phyloP scores from a whole-genome alignment of 2,888 invertebrate genomes.

The Mythimna lalbum region DNA sequence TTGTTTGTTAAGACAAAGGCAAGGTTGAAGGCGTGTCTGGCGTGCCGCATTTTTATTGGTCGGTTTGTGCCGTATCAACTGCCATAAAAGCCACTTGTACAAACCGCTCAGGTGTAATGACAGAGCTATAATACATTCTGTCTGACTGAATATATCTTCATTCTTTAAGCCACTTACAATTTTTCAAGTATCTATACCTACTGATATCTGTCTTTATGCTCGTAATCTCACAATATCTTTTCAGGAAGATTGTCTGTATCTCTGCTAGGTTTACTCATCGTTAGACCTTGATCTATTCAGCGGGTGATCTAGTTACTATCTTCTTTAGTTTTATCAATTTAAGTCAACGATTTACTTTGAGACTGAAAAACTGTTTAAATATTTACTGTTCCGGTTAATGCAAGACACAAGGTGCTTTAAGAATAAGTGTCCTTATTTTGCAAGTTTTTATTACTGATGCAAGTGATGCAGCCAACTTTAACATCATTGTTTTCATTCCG shows the following conservation, averaged over 20 bases:
- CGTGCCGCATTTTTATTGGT: constrained; percentile 59
- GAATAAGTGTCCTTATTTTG: constrained; percentile 3
- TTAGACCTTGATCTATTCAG: constrained; percentile 53
- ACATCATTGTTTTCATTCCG: not conserved
- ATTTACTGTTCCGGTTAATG: constrained; percentile 15
- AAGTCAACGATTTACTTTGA: constrained; percentile 31
- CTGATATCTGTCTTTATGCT: not conserved
- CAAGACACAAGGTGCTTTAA: not conserved
- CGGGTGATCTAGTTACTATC: constrained; percentile 7
- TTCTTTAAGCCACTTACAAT: not conserved
- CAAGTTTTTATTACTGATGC: not conserved
- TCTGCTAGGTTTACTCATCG: constrained; percentile 19
- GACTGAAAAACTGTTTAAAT: constrained; percentile 24
- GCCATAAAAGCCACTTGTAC: constrained; percentile 58
- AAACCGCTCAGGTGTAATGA: constrained; percentile 47
- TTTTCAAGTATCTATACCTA: not conserved
- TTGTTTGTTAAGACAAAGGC: constrained; percentile 53
- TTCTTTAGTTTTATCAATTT: constrained; percentile 45
- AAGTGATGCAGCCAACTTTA: constrained; percentile 6
- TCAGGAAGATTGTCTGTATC: constrained; percentile 32
- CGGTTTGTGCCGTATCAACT: constrained; percentile 45
- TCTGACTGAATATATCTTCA: constrained; percentile 3
- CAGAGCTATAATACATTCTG: constrained; percentile 19
- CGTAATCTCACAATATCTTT: constrained; percentile 31
- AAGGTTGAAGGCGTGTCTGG: constrained; percentile 59